Evolutionary conservation across 2,113 vertebrate species (phyloP), one percentile per base, ranked within the genome.

Genomic region (Riparia riparia): DNA sequence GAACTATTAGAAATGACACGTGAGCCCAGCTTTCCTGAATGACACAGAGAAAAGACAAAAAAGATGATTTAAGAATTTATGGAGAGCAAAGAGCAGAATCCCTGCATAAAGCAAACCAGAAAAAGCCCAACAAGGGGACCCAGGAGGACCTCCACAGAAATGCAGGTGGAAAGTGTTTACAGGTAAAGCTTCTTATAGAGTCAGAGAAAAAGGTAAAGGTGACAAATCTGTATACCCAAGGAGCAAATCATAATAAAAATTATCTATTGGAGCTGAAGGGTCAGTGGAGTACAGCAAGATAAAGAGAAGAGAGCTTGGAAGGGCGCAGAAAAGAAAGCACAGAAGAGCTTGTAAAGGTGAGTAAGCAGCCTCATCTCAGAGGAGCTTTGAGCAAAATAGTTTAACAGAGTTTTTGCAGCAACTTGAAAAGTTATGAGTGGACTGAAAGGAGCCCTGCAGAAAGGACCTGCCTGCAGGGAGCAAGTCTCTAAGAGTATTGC

Each of bases 251-350:
- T 22, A 74, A 63, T 29, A 78, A 63, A 79, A 58, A n/a, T 15
- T 37, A 61, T 14, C 29, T 56, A 0, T 37, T 0, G 0, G n/a
- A 64, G 22, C 18, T 42, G 39, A 79, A 56, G 18, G 12, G 21
- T 34, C 31, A 53, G 14, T 19, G 25, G 7, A 8, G 5, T 28
- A 31, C 12, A 37, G 18, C 0, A 3, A 32, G 11, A 44, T 7
- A 31, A 80, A 37, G 3, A 1, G 9, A 9, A 64, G 80, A 64
- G 49, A 12, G 10, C 53, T 18, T 49, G 53, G 25, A 25, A 81
- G 6, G 70, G 9, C 17, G 16, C 12, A 32, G 58, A 60, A 60
- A 60, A 24, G 24, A 37, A 60, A 60, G 22, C 34, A 37, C 24
- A 60, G 34, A 60, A 37, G 24, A 39, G 58, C 24, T 61, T 28